Conservation (phyloP, 2,888 invertebrate species). For the Patella ulyssiponensis region DNA sequence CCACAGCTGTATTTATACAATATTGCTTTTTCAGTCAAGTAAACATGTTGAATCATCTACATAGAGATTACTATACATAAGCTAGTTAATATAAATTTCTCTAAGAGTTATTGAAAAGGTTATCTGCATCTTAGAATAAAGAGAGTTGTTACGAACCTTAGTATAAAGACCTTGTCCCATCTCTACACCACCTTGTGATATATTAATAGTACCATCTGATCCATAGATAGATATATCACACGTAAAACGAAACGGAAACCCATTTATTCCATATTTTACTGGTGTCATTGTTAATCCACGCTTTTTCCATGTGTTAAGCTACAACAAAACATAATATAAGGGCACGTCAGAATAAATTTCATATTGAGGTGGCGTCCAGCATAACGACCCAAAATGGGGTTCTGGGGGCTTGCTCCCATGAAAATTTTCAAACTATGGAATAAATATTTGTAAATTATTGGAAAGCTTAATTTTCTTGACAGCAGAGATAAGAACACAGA, state of each 20-base stretch:
- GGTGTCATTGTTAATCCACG: constrained; percentile 77
- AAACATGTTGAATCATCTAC: too few relatives aligned
- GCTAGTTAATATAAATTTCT: too few relatives aligned
- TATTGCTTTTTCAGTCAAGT: too few relatives aligned
- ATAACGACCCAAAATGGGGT: background rate
- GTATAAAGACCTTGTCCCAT: constrained; percentile 86
- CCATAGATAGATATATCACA: background rate
- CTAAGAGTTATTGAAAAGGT: too few relatives aligned
- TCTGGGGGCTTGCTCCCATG: background rate
- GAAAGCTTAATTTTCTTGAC: too few relatives aligned
- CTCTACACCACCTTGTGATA: constrained; percentile 76
- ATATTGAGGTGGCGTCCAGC: background rate
- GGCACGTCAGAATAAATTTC: too few relatives aligned
- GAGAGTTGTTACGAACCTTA: constrained; percentile 73
- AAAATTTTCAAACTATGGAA: background rate
- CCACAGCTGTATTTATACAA: too few relatives aligned
- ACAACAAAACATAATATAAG: constrained; percentile 17
- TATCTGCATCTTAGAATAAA: too few relatives aligned
- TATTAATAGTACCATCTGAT: constrained; percentile 74
- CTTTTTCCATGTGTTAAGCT: constrained; percentile 86
- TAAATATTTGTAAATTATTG: background rate
- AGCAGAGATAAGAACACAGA: too few relatives aligned
- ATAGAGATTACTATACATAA: too few relatives aligned
- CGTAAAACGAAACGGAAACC: background rate
- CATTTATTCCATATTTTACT: constrained; percentile 77